Percentiles rank a stretch among this genome's conserved stretches.
These are phyloP conservation scores for Drosophila parthenogenetica DNA, from an alignment of 2,888 invertebrate species.

Conservation along the genomic window DNA sequence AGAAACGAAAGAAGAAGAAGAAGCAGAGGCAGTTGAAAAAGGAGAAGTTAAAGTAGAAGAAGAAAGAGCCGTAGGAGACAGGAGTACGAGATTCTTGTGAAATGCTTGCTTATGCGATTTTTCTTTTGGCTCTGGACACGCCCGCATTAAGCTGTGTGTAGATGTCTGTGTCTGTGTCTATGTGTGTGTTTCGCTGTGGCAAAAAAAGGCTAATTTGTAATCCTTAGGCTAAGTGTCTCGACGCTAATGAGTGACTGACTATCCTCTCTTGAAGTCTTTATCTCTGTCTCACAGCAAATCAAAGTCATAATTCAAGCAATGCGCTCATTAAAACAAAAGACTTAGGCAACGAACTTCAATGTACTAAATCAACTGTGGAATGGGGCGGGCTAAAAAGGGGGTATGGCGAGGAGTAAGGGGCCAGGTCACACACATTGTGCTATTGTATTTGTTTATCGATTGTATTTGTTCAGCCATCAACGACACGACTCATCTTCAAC, in stretches of 20 bases:
- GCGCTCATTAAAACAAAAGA: slow-evolving; percentile 82
- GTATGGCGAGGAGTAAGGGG: neutral
- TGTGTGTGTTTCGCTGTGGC: slow-evolving; percentile 21
- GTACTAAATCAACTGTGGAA: neutral
- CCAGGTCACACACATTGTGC: slow-evolving; percentile 6
- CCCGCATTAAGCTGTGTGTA: slow-evolving; percentile 57
- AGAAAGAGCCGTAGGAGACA: slow-evolving; percentile 23
- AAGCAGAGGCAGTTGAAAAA: neutral
- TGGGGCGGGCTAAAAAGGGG: neutral
- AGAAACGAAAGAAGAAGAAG: neutral
- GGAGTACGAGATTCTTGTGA: slow-evolving; percentile 64
- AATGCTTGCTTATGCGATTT: slow-evolving; percentile 75
- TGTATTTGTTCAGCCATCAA: slow-evolving; percentile 65
- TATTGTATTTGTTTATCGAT: slow-evolving; percentile 76
- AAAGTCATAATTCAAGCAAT: slow-evolving; percentile 78
- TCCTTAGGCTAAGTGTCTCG: slow-evolving; percentile 80
- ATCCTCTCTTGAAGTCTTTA: slow-evolving; percentile 1
- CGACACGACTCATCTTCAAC: slow-evolving; percentile 58
- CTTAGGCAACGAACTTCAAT: slow-evolving; percentile 79
- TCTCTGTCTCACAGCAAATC: slow-evolving; percentile 48
- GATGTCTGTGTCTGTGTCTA: neutral
- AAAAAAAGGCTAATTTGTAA: slow-evolving; percentile 81
- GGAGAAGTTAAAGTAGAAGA: slow-evolving; percentile 1
- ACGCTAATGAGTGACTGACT: slow-evolving; percentile 69
- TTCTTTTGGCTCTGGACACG: slow-evolving; percentile 69